Conservation (phyloP, 2,113 vertebrate species). For the Takifugu flavidus region DNA sequence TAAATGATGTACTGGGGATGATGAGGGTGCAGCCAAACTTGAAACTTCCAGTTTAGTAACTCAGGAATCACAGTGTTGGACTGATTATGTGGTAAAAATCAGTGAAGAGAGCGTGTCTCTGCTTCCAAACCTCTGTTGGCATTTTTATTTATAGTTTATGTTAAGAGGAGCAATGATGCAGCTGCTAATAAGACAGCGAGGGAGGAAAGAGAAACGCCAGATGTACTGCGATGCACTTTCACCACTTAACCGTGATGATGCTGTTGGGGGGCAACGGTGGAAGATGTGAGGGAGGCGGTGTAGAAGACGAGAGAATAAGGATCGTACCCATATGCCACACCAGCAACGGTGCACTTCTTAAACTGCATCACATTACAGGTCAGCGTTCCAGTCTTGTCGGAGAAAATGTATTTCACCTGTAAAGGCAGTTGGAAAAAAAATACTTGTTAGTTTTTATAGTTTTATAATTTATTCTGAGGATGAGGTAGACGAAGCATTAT, state of each 20-base stretch:
- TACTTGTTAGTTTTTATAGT: too few species aligned
- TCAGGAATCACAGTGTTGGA: too few species aligned
- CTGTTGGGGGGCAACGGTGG: constrained; percentile 3
- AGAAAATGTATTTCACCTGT: constrained; percentile 99
- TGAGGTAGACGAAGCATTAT: background rate
- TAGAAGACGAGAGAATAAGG: background rate
- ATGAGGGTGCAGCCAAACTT: too few species aligned
- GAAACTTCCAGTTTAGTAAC: background rate
- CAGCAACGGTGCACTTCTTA: constrained; percentile 96
- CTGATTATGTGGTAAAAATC: constrained; percentile 1
- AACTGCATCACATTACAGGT: constrained; percentile 99
- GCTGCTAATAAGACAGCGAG: constrained; percentile 63
- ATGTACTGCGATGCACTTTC: constrained; percentile 54
- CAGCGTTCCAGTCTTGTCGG: constrained; percentile 98
- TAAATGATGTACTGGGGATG: too few species aligned
- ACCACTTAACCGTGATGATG: constrained; percentile 54
- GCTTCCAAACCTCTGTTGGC: constrained; percentile 32
- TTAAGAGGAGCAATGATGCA: constrained; percentile 55
- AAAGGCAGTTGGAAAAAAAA: constrained; percentile 23
- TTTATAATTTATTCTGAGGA: background rate
- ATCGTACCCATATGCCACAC: constrained; percentile 93
- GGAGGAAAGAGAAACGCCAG: constrained; percentile 56
- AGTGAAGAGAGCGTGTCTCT: constrained; percentile 26
- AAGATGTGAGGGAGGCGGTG: constrained; percentile 7
- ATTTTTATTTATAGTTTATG: constrained; percentile 67